Base-by-base conservation (phyloP, 2,888 invertebrate species). In the Zhuqinia jingwanae region DNA sequence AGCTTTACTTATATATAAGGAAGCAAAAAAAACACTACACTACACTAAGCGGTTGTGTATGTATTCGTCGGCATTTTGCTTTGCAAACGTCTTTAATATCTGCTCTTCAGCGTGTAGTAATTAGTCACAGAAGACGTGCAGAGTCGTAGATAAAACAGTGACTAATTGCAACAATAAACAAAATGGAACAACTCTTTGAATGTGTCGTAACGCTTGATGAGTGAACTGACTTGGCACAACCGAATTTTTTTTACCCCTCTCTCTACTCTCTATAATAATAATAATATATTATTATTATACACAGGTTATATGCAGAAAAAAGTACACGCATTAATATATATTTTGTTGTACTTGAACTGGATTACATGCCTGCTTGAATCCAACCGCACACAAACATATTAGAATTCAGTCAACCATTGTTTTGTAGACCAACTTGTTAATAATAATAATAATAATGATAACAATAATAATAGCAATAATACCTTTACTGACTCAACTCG, bases 131-230 rank as follows among this genome's bases (percentile, higher is more conserved):
- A 65, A 42, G 86, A 86, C 86, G 86, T 86, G 86, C 77, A 86
- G 81, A 86, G 81, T 86, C 86, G 86, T 86, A 86, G 81, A 81
- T 86, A 82, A 86, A 81, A 86, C 86, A 86, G 86, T 86, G 86
- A 86, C 86, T 86, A 86, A 86, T 86, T 86, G 81, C 81, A 86
- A 86, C 81, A 86, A 86, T 86, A 86, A 86, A 86, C 86, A 86
- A 86, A 86, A 86, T 86, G 81, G 86, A 81, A 86, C 86, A 86
- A 81, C 81, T 82, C 77, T 86, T 81, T 81, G 86, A 76, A 86
- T 82, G 86, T 81, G 75, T 75, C 79, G 80, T 80, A 85, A 85
- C 85, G 65, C 85, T 80, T 85, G 85, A 85, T 80, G 85, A 80
- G 85, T 80, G 58, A 76, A 58, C 76, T 76, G 76, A 76, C 58